Evolutionary conservation across 2,797 vertebrate genomes (phyloP), one percentile per base, ranked within the genome.

Genomic region (Sebastes aleutianus): DNA sequence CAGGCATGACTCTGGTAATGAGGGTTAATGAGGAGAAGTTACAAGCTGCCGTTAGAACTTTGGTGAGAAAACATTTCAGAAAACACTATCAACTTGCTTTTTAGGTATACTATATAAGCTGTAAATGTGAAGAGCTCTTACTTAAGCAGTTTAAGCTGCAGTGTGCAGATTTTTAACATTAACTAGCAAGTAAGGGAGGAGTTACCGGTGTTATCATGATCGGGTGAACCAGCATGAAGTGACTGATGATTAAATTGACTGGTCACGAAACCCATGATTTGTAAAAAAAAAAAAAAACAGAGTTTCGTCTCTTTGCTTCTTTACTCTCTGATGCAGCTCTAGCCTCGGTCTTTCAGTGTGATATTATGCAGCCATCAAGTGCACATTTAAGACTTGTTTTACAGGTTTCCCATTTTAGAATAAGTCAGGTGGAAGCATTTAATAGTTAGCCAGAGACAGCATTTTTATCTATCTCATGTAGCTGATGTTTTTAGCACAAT

Each of bases 1-100:
- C 43, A 50, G 0, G 16, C 43, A 8, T 18, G 34, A 34, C 12
- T 29, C 59, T 59, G 5, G 9, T 50, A 34, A 70, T 65, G 24
- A 79, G 63, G 68, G 47, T 32, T 73, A 71, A 71, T 54, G 36
- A 75, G 36, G 3, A 66, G 62, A 64, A 3, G 27, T 18, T 67
- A 59, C 54, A 66, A 68, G 70, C 39, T 72, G 64, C 29, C n/a
- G 63, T 20, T 2, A 24, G 50, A 68, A 16, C 47, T 36, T 50
- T 50, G 27, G 4, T 72, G 65, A 12, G 53, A 73, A 75, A 62
- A 43, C 13, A 39, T 39, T 39, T 39, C 2, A 29, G 16, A 0
- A 67, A 65, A 57, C n/a, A 63, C 26, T 59, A 13, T 68, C 6
- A 58, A 22, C 20, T 56, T 53, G 9, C 31, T 62, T 62, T 73